Percentiles rank a stretch among this genome's conserved stretches.
Conservation (phyloP, 92 coral and sea anemone genomes). For the Phenganax marumi region DNA sequence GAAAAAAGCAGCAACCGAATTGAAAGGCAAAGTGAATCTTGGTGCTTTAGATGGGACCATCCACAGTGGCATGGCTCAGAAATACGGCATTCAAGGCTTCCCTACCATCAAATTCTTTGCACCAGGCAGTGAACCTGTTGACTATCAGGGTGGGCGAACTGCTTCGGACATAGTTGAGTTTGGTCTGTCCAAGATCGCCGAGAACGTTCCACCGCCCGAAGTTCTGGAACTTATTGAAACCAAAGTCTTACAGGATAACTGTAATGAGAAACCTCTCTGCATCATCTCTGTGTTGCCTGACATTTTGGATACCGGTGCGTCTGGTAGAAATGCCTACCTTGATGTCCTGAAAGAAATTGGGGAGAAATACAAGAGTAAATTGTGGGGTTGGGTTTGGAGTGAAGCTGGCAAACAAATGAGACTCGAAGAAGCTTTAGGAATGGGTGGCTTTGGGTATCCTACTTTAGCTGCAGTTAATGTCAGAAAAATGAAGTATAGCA, state of each 20-base stretch:
- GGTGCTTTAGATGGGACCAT: constrained; percentile 94
- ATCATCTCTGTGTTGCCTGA: constrained; percentile 84
- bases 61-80: constrained; percentile 70
- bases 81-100: constrained; percentile 88
- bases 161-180: constrained; percentile 90
- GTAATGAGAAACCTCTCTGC: constrained; percentile 83
- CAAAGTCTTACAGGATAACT: constrained; percentile 64
- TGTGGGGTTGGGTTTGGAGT: constrained; percentile 97
- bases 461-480: constrained; percentile 85
- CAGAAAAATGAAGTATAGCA: constrained; percentile 79
- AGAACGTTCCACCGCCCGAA: constrained; percentile 82
- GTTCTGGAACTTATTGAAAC: constrained; percentile 59
- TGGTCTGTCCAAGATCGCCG: constrained; percentile 77
- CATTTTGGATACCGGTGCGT: constrained; percentile 89
- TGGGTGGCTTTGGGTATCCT: constrained; percentile 98
- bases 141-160: constrained; percentile 76
- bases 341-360: constrained; percentile 78
- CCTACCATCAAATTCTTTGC: constrained; percentile 93
- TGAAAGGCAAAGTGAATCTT: constrained; percentile 85
- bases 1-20: constrained; percentile 88
- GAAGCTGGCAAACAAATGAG: constrained; percentile 91
- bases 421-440: constrained; percentile 82
- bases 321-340: constrained; percentile 78
- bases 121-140: constrained; percentile 79
- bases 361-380: constrained; percentile 83